Base-by-base conservation (phyloP, 2,797 vertebrate genomes). In the Sebastes iracundus region DNA sequence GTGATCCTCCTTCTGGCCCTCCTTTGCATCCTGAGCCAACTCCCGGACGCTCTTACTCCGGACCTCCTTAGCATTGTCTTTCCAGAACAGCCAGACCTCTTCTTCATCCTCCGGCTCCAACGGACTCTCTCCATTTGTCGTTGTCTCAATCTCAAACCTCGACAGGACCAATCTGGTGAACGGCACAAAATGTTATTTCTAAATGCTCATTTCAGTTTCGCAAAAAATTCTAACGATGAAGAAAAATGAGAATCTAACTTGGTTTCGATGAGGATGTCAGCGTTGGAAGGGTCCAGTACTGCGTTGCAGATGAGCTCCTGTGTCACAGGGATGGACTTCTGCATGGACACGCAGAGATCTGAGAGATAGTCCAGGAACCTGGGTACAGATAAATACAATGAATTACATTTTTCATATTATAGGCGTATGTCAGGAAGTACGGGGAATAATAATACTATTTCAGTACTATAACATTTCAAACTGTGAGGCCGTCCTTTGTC, bases 361-460 rank as follows among this genome's bases (percentile, higher is more conserved):
- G 99, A 99, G 81, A 99, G 95, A 90, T 99, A 99, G 95, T 99
- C 99, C 93, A 99, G 94, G 94, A 99, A 99, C 94, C 99, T 99
- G 80, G 0, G 4, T 1, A 82, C 20, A 84, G 73, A 79, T 33
- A 49, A 49, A 49, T 8, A 79, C 73, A 70, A 58, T 12, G 74
- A 27, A 82, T 33, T 9, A 53, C 3, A 80, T 25, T 60, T 52
- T 5, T 22, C 4, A 61, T n/a, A 35, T 14, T 18, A 22, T 2
- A 62, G 42, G 23, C 1, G 6, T 16, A 67, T 14, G 0, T 35
- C 3, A 58, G 23, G 1, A 75, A 62, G 7, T 46, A 58, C 4
- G 49, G 8, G 3, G 10, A 81, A 67, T 18, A 58, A 3, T 32
- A 58, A 59, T 30, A 16, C 9, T 5, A 9, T 59, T 28, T 59